Conservation (phyloP, 1,140 invertebrate genomes). For the Neodiprion pinetum region DNA sequence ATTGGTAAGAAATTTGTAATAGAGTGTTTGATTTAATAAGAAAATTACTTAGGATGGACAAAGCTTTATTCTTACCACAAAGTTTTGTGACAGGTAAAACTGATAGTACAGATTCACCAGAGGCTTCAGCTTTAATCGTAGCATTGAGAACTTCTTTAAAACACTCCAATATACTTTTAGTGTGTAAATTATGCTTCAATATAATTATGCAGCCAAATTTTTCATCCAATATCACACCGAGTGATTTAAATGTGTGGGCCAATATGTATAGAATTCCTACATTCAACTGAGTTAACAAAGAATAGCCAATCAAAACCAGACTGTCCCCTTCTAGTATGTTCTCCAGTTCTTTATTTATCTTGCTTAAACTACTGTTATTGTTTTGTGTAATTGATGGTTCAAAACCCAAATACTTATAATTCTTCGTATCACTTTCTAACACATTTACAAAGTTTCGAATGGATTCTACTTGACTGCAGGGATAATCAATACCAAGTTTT, state of each 20-base stretch:
- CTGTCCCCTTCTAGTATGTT: constrained; percentile 33
- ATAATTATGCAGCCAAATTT: constrained; percentile 46
- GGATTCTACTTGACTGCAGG: constrained; percentile 30
- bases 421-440: constrained; percentile 27
- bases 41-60: constrained; percentile 1
- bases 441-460: constrained; percentile 24
- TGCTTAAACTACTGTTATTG: constrained; percentile 34
- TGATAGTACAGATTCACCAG: constrained; percentile 41
- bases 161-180: constrained; percentile 27
- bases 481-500: constrained; percentile 12
- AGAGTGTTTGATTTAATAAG: constrained; percentile 15
- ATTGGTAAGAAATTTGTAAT: constrained; percentile 13
- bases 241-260: constrained; percentile 45
- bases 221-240: constrained; percentile 37
- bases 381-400: constrained; percentile 40
- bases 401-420: constrained; percentile 32
- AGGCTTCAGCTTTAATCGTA: constrained; percentile 23
- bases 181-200: constrained; percentile 36
- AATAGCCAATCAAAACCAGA: constrained; percentile 53
- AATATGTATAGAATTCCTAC: constrained; percentile 54
- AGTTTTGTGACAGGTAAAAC: constrained; percentile 44
- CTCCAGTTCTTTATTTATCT: constrained; percentile 36
- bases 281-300: constrained; percentile 55
- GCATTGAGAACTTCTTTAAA: constrained; percentile 38
- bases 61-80: constrained; percentile 48